Evolutionary conservation across 2,113 vertebrate genomes (phyloP).

Genomic region (Nestor notabilis): DNA sequence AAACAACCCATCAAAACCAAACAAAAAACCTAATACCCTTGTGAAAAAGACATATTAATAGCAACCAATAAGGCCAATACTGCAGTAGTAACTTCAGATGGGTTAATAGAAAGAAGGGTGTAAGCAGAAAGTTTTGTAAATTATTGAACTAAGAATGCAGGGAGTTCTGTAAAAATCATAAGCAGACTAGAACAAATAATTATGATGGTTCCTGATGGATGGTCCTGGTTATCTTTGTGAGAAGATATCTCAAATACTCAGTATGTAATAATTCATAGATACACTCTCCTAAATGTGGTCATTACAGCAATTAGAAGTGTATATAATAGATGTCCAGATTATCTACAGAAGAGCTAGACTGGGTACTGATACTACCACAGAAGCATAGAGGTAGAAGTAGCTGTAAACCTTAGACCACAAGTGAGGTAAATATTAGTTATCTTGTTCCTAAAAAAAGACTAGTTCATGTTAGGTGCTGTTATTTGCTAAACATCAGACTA

Average conservation of each 20-base stretch:
- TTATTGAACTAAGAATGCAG: not conserved
- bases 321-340: not conserved
- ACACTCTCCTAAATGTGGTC: not conserved
- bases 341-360: not conserved
- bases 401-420: not conserved
- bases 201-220: not conserved
- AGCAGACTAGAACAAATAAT: not conserved
- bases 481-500: not conserved
- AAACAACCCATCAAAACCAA: not conserved
- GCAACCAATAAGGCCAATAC: not conserved
- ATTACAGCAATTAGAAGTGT: not conserved
- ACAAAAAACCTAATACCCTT: too few relatives aligned
- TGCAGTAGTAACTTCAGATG: not conserved
- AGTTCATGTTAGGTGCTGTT: not conserved
- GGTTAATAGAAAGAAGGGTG: not conserved
- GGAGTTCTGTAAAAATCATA: not conserved
- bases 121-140: not conserved
- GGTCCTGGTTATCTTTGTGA: not conserved
- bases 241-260: not conserved
- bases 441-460: not conserved
- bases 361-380: not conserved
- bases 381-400: not conserved
- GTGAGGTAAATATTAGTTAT: not conserved
- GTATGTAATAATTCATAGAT: not conserved
- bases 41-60: not conserved